Conservation (phyloP, 2,888 invertebrate genomes). For the Agrenia bidenticulata region DNA sequence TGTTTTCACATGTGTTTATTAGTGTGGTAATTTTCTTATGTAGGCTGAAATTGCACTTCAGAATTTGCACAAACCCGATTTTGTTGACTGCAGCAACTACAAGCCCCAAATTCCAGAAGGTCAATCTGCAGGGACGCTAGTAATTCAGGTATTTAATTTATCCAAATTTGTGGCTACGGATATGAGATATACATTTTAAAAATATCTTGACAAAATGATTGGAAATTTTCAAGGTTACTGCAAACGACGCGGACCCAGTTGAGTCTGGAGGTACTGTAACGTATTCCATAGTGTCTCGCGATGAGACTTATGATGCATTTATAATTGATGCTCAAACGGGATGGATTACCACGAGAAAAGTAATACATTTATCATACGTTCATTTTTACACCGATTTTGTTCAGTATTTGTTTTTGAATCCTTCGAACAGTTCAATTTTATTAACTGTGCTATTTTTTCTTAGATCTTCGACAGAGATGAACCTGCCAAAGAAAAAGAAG, state of each 20-base stretch:
- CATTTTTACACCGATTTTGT: neutral
- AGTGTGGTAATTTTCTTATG: neutral
- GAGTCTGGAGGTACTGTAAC: constrained; percentile 75
- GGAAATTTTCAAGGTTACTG: too few species aligned
- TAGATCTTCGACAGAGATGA: constrained; percentile 86
- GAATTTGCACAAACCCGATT: constrained; percentile 74
- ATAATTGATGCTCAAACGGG: constrained; percentile 76
- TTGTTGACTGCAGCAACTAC: constrained; percentile 79
- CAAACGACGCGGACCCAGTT: constrained; percentile 71
- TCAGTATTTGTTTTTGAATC: too few species aligned
- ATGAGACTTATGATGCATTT: constrained; percentile 69
- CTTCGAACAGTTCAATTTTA: neutral
- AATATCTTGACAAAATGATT: neutral
- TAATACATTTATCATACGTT: constrained; percentile 54
- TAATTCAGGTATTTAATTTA: constrained; percentile 65
- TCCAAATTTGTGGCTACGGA: too few species aligned
- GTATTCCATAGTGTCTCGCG: constrained; percentile 78
- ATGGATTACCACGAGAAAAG: constrained; percentile 70
- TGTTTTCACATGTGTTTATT: too few species aligned
- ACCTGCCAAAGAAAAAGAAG: constrained; percentile 75
- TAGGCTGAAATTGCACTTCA: constrained; percentile 12
- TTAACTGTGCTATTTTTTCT: constrained; percentile 8
- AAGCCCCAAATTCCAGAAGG: constrained; percentile 79
- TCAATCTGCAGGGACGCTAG: constrained; percentile 69
- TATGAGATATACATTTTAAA: neutral